Conservation (phyloP, 2,888 invertebrate species). For the Drosophila acutilabella region DNA sequence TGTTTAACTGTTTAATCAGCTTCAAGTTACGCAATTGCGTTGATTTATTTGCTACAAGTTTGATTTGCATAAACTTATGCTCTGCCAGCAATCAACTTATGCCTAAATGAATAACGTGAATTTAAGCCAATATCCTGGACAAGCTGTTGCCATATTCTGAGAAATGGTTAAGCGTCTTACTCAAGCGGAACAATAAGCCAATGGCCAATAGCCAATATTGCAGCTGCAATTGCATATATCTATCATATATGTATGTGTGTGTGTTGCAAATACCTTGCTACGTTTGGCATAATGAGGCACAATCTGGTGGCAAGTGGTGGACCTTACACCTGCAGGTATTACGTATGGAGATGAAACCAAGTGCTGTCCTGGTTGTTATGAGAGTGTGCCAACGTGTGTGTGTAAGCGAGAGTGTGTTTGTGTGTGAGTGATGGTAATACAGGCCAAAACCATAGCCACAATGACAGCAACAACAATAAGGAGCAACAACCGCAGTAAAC, state of each 20-base stretch:
- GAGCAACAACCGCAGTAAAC: conserved; percentile 45
- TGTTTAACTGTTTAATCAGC: too few relatives aligned
- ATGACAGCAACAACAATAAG: conserved; percentile 24
- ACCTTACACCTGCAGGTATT: conserved; percentile 2
- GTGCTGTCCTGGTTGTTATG: conserved; percentile 12
- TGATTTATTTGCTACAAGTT: conserved; percentile 1
- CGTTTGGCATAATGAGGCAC: conserved; percentile 47
- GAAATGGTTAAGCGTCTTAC: conserved; percentile 11
- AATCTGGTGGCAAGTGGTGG: conserved; percentile 6
- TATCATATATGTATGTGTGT: too few relatives aligned
- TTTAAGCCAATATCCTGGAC: conserved; percentile 2
- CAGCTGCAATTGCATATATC: conserved; percentile 15
- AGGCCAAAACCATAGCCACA: conserved; percentile 23
- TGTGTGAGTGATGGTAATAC: conserved; percentile 31
- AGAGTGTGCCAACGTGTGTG: not conserved
- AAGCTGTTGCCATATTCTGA: not conserved
- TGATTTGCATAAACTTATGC: conserved; percentile 25
- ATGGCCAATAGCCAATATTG: conserved; percentile 57
- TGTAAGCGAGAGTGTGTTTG: conserved; percentile 1
- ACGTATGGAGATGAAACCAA: conserved; percentile 3
- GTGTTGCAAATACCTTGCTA: conserved; percentile 45
- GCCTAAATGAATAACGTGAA: conserved; percentile 43
- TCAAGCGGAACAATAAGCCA: conserved; percentile 49
- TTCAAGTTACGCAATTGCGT: not conserved
- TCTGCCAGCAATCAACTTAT: conserved; percentile 38